phyloP scores from a whole-genome alignment of 1,140 invertebrate species.

The Lithobius niger region DNA sequence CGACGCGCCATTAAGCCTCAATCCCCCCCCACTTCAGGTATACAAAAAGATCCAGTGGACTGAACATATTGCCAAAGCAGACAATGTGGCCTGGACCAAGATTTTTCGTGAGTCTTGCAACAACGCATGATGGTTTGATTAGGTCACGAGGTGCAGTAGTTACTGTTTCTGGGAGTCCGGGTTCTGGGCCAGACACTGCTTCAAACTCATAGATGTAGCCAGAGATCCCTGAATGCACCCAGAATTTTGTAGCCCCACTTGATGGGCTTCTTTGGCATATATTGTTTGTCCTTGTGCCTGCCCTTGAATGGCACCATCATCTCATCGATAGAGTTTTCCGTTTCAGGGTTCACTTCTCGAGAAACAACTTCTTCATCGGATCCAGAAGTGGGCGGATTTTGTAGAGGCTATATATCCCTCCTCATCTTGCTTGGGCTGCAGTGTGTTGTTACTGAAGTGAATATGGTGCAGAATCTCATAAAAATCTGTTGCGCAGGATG shows the following conservation, averaged over 20 bases:
- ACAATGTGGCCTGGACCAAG: background rate
- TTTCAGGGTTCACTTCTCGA: background rate
- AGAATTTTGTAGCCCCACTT: background rate
- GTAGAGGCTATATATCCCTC: background rate
- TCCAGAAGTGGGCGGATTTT: conserved; percentile 1
- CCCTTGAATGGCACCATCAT: conserved; percentile 9
- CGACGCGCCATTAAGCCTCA: too few relatives aligned
- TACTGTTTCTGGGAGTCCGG: conserved; percentile 1
- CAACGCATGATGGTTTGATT: background rate
- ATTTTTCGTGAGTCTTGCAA: background rate
- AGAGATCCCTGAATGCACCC: background rate
- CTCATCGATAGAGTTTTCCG: conserved; percentile 5
- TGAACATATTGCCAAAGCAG: background rate
- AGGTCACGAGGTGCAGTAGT: background rate
- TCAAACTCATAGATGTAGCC: conserved; percentile 6
- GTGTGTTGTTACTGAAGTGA: background rate
- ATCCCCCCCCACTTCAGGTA: background rate
- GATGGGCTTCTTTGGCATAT: conserved; percentile 2
- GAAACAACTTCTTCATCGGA: background rate
- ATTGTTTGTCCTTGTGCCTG: background rate
- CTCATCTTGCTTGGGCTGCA: background rate
- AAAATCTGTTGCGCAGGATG: conserved; percentile 1
- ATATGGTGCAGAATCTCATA: background rate
- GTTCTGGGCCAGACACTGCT: background rate
- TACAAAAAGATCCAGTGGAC: background rate